Conservation (phyloP, 2,113 vertebrate genomes). For the Carollia perspicillata region DNA sequence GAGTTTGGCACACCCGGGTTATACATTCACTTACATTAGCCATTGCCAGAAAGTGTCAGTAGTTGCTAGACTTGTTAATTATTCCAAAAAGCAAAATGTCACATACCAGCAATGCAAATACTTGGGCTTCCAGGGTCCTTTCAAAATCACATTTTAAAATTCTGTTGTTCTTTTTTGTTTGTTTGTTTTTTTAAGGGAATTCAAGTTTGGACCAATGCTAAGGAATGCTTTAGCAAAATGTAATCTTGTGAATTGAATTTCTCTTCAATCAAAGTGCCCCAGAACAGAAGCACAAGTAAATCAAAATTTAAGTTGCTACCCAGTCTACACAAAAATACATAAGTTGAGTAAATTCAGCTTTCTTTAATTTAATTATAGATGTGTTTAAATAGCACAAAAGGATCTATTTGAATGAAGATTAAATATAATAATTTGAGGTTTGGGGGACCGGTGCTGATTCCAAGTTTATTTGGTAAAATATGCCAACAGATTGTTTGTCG, state of each 20-base stretch:
- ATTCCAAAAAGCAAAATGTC: background rate
- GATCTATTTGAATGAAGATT: slow-evolving; percentile 78
- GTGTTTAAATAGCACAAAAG: slow-evolving; percentile 78
- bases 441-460: slow-evolving; percentile 78
- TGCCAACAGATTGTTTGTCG: slow-evolving; percentile 67
- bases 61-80: background rate
- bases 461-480: slow-evolving; percentile 60
- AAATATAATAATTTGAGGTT: slow-evolving; percentile 75
- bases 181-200: slow-evolving; percentile 85
- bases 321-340: slow-evolving; percentile 72
- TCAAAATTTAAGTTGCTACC: slow-evolving; percentile 76
- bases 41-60: background rate
- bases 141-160: slow-evolving; percentile 45
- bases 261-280: slow-evolving; percentile 80
- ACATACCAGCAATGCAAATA: background rate
- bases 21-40: background rate
- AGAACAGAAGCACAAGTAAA: slow-evolving; percentile 83
- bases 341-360: slow-evolving; percentile 69
- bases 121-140: slow-evolving; percentile 4
- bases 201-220: slow-evolving; percentile 96
- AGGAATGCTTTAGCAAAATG: slow-evolving; percentile 98
- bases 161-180: background rate
- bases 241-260: slow-evolving; percentile 80
- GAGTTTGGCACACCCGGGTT: background rate
- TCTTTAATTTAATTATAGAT: slow-evolving; percentile 74